phyloP scores from a whole-genome alignment of 2,888 invertebrate genomes.

The Caenorhabditis imperialis region DNA sequence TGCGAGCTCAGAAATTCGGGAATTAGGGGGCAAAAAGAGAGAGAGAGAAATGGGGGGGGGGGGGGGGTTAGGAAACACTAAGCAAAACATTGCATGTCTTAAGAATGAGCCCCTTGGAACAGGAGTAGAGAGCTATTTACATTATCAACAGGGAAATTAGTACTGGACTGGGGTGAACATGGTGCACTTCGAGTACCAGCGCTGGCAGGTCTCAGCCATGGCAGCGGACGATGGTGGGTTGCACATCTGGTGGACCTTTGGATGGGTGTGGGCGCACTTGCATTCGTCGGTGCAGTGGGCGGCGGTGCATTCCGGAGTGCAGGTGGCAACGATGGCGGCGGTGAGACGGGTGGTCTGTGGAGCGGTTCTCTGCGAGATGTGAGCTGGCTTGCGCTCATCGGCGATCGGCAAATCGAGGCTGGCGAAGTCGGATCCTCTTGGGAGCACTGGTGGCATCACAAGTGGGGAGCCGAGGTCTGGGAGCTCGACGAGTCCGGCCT shows the following conservation, averaged over 20 bases:
- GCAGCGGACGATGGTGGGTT: constrained; percentile 71
- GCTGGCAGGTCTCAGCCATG: constrained; percentile 68
- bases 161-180: constrained; percentile 72
- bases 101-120: constrained; percentile 18
- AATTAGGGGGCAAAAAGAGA: background rate
- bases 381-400: constrained; percentile 42
- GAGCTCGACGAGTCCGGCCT: constrained; percentile 51
- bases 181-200: constrained; percentile 74
- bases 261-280: constrained; percentile 72
- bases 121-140: constrained; percentile 32
- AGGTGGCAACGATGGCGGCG: constrained; percentile 66
- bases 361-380: constrained; percentile 18
- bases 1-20: constrained; percentile 30
- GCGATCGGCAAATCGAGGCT: constrained; percentile 65
- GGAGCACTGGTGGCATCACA: constrained; percentile 71
- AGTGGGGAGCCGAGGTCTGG: constrained; percentile 55
- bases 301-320: constrained; percentile 70
- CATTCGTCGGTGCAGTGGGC: constrained; percentile 69
- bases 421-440: constrained; percentile 62
- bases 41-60: constrained; percentile 9
- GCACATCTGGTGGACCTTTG: constrained; percentile 73
- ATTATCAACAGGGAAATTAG: constrained; percentile 54
- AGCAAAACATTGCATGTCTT: constrained; percentile 45
- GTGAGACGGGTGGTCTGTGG: constrained; percentile 56
- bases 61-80: constrained; percentile 3